A percentile compares a stretch with the other conserved stretches of the same genome.
Evolutionary conservation across 1,140 invertebrate genomes (phyloP).

Genomic region (Octopus bimaculoides): DNA sequence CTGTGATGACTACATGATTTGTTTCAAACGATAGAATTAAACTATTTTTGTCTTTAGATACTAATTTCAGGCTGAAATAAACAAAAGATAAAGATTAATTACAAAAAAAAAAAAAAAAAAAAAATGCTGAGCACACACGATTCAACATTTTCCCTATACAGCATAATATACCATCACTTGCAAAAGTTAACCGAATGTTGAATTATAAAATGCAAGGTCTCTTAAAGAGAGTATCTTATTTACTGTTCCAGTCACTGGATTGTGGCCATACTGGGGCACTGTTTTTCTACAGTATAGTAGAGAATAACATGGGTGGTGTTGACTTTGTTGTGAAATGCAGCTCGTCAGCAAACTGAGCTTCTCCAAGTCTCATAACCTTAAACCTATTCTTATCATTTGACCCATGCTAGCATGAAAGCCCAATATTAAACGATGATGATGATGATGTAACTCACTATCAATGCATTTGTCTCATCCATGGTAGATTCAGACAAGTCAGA

Average conservation of each 20-base stretch:
- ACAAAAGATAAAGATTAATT: background rate
- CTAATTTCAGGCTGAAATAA: slow-evolving; percentile 32
- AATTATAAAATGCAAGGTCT: slow-evolving; percentile 9
- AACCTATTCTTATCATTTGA: too few species aligned
- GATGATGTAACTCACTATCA: too few species aligned
- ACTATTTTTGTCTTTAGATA: slow-evolving; percentile 32
- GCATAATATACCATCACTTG: too few species aligned
- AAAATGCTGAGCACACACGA: background rate
- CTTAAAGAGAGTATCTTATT: background rate
- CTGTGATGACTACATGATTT: slow-evolving; percentile 70
- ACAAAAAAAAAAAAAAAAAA: background rate
- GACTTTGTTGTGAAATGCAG: too few species aligned
- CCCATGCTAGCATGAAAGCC: too few species aligned
- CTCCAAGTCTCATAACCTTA: too few species aligned
- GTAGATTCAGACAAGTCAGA: too few species aligned
- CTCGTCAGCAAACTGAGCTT: too few species aligned
- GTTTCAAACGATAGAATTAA: slow-evolving; percentile 49
- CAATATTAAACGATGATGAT: too few species aligned
- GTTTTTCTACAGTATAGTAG: too few species aligned
- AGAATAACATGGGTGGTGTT: too few species aligned
- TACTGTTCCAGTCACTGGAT: background rate
- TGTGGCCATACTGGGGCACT: background rate
- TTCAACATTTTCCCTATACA: background rate
- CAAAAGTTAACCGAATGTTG: background rate
- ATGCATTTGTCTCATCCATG: too few species aligned